These are phyloP conservation scores for Austrolebias charrua DNA, from an alignment of 2,797 vertebrate genomes.

Conservation along the genomic window DNA sequence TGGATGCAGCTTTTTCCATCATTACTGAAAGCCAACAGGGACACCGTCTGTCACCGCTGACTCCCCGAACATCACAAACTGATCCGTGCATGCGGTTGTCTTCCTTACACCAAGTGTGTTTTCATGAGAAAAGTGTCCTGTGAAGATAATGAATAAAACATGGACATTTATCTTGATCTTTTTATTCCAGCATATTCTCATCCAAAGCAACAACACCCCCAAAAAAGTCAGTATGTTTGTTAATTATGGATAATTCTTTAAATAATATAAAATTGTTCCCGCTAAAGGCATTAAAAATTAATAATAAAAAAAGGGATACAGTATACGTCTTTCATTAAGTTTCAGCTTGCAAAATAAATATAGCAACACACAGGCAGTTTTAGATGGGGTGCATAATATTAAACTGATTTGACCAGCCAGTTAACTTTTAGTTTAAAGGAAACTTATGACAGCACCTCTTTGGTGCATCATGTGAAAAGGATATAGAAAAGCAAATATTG, in stretches of 20 bases:
- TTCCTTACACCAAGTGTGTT: neutral
- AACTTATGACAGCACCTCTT: too few species aligned
- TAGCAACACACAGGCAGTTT: too few species aligned
- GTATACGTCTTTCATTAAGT: too few species aligned
- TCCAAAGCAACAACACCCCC: too few species aligned
- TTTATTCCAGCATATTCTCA: neutral
- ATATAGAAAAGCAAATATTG: too few species aligned
- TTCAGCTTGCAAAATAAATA: too few species aligned
- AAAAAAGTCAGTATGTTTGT: neutral
- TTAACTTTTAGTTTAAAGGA: too few species aligned
- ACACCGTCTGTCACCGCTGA: slow-evolving; percentile 10
- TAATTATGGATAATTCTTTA: neutral
- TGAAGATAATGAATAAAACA: neutral
- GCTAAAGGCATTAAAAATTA: neutral
- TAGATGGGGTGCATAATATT: too few species aligned
- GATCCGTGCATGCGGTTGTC: neutral
- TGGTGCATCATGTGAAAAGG: too few species aligned
- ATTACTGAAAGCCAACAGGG: slow-evolving; percentile 6
- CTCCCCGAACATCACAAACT: neutral
- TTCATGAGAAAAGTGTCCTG: neutral
- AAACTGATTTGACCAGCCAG: too few species aligned
- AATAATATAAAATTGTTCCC: neutral
- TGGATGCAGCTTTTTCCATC: slow-evolving; percentile 6
- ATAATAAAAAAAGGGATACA: too few species aligned
- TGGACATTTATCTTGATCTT: too few species aligned